Evolutionary conservation across 92 coral and sea anemone genomes (phyloP).

Genomic region (Zoanthus sociatus): DNA sequence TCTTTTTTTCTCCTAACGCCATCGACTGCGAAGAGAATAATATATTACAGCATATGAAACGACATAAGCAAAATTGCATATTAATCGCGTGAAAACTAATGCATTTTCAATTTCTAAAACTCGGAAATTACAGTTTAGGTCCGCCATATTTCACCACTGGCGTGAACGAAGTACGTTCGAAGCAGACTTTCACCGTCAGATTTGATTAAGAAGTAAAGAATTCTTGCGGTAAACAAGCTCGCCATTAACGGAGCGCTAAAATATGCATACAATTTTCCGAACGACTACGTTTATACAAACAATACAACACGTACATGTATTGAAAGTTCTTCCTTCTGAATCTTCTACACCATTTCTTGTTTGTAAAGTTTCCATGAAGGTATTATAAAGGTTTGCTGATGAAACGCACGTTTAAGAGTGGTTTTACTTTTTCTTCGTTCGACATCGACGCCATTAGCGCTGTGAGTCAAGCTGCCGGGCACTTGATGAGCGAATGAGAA

Average conservation of each 20-base stretch:
- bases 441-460: conserved; percentile 92
- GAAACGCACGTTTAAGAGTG: conserved; percentile 42
- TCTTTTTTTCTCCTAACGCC: conserved; percentile 85
- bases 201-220: conserved; percentile 28
- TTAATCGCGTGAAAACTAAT: conserved; percentile 69
- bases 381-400: conserved; percentile 18
- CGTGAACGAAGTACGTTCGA: conserved; percentile 58
- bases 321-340: conserved; percentile 84
- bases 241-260: conserved; percentile 91
- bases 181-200: conserved; percentile 50
- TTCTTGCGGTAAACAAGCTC: conserved; percentile 67
- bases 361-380: conserved; percentile 88
- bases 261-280: conserved; percentile 99
- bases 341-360: conserved; percentile 76
- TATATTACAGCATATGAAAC: conserved; percentile 73
- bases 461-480: conserved; percentile 92
- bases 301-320: conserved; percentile 89
- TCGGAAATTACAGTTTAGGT: conserved; percentile 78
- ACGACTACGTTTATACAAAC: conserved; percentile 97
- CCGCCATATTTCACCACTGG: conserved; percentile 75
- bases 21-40: conserved; percentile 83
- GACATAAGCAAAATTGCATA: conserved; percentile 79
- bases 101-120: conserved; percentile 73
- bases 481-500: conserved; percentile 98
- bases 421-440: conserved; percentile 58